Evolutionary conservation across 2,113 vertebrate genomes (phyloP).

Genomic region (Dasyprocta punctata): DNA sequence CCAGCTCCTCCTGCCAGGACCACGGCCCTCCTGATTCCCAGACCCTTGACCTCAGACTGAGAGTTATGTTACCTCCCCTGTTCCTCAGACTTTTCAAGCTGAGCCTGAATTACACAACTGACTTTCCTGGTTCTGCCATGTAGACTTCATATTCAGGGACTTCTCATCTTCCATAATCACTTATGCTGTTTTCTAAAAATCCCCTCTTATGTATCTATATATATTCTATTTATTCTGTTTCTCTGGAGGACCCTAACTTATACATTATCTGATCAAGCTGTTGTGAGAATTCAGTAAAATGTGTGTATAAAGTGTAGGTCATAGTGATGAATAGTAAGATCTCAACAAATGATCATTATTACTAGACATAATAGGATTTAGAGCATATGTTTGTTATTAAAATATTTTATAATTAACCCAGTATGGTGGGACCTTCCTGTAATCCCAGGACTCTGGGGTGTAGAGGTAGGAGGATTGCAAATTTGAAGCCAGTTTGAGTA

Average conservation of each 20-base stretch:
- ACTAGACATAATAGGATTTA: slow-evolving; percentile 2
- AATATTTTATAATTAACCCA: not conserved
- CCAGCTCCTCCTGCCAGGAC: not conserved
- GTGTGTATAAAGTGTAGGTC: not conserved
- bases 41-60: not conserved
- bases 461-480: not conserved
- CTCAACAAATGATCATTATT: slow-evolving; percentile 3
- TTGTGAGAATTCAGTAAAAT: slow-evolving; percentile 42
- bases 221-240: not conserved
- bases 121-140: not conserved
- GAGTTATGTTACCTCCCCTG: too few species aligned
- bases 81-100: not conserved
- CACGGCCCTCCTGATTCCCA: not conserved
- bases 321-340: not conserved
- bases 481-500: not conserved
- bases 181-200: not conserved
- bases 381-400: not conserved
- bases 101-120: not conserved
- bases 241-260: not conserved
- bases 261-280: not conserved
- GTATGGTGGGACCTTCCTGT: not conserved
- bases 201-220: not conserved
- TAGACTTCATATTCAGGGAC: not conserved
- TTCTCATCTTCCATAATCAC: not conserved
- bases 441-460: not conserved